A percentile compares a stretch with the other conserved stretches of the same genome.
These are phyloP conservation scores for Heliconius nattereri DNA, from an alignment of 1,140 invertebrate species.

Conservation along the genomic window DNA sequence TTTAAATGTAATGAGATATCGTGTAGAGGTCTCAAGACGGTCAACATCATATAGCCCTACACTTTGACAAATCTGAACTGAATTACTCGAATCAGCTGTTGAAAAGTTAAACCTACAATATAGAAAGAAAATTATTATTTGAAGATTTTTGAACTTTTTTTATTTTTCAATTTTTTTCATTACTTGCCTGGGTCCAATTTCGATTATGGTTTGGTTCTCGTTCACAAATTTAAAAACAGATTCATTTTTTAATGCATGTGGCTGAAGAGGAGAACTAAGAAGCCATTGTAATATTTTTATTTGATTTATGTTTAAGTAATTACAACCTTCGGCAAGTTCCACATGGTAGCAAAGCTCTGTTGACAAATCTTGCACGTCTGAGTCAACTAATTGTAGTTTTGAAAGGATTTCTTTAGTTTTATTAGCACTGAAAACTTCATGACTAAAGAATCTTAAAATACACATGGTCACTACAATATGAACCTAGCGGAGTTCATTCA, in stretches of 20 bases:
- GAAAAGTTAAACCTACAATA: conserved; percentile 93
- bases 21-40: conserved; percentile 90
- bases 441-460: conserved; percentile 75
- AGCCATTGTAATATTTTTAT: conserved; percentile 86
- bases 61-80: conserved; percentile 95
- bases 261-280: conserved; percentile 84
- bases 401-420: conserved; percentile 73
- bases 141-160: conserved; percentile 21
- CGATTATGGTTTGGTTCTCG: conserved; percentile 82
- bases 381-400: conserved; percentile 68
- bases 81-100: conserved; percentile 96
- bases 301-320: conserved; percentile 80
- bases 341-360: conserved; percentile 92
- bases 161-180: not conserved
- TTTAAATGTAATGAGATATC: conserved; percentile 87
- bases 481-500: conserved; percentile 23
- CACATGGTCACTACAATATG: conserved; percentile 51
- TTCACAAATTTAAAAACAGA: conserved; percentile 67
- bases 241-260: conserved; percentile 77
- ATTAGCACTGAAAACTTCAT: conserved; percentile 72
- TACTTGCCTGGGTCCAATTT: conserved; percentile 89
- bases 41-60: conserved; percentile 87
- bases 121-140: conserved; percentile 14
- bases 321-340: conserved; percentile 81
- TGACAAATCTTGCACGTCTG: conserved; percentile 78